Evolutionary conservation across 2,888 invertebrate genomes (phyloP), one percentile per base, ranked within the genome.

Genomic region (Stenodema calcarata): DNA sequence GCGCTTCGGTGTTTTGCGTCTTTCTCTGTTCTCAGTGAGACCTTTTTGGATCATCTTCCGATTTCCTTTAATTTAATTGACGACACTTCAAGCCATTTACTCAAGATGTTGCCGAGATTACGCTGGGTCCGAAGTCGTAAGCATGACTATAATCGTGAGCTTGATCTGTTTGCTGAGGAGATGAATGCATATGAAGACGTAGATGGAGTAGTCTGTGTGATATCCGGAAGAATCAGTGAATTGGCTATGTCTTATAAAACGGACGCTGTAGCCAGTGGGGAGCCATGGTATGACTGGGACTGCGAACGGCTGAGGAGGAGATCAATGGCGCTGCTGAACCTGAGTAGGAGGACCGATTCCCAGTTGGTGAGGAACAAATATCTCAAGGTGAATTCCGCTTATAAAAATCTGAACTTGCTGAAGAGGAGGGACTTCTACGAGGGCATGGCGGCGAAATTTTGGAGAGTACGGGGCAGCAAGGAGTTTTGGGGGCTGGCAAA

Each of bases 1-100:
- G n/a, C 42, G 70, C 69, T 69, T 9, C 18, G 4, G 9, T 35
- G 73, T 14, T 28, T 73, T 73, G 35, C n/a, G 3, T 27, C 16
- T 18, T 82, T 82, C 70, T n/a, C 35, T 16, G 82, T 82, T 18
- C 70, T 82, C 35, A 35, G 14, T n/a, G 41, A 82, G 62, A 62
- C 16, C 18, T 69, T 35, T n/a, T 81, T 62, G n/a, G 81, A 81
- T 35, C 81, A 81, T 23, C n/a, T 81, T n/a, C 81, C 81, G 12
- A 47, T 81, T n/a, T 54, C 42, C n/a, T 54, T 81, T 18, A 3
- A 28, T 6, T 11, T 81, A 6, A 4, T 18, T 35, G 28, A 12
- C 28, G 41, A 76, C 12, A 76, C 23, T 9, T 7, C n/a, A n/a
- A n/a, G 7, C 76, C 9, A 6, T 16, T 11, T 70, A 12, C 23